Evolutionary conservation across 2,888 invertebrate genomes (phyloP), one percentile per base, ranked within the genome.

Genomic region (Drosophila affinis): DNA sequence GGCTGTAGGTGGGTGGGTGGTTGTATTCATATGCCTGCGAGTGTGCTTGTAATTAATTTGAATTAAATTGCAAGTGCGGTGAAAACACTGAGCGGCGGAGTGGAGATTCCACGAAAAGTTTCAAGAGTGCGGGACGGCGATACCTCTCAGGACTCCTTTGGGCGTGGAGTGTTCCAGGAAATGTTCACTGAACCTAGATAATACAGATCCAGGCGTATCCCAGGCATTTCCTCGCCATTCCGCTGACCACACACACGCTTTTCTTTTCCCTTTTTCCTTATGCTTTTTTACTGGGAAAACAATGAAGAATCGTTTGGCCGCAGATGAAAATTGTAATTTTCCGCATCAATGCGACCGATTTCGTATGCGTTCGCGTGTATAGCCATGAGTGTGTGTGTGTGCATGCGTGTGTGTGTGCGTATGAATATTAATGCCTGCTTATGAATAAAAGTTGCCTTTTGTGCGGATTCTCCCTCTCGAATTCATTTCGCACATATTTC

Each of bases 251-350:
- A 24, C 24, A 29, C 32, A 21, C 21, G 2, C 21, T 14, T 14
- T 9, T 44, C 49, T 10, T 44, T n/a, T 21, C 1, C 21, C 7
- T 44, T 44, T 24, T 9, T 32, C 32, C 24, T 45, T 44, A 45
- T 29, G 10, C 21, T 47, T 18, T 57, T 68, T n/a, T 10, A 48
- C 34, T 45, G 52, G 53, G 29, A 44, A 58, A 72, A 54, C 57
- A 58, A 57, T 61, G 52, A 52, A 46, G 24, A 12, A 63, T 53
- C 53, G 53, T 57, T 53, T 45, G 34, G 12, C 47, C 21, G 56
- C 71, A 82, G 72, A 84, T 87, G 69, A 74, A 79, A 81, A 75
- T 87, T 88, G 81, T 81, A 87, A 87, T 81, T 85, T 85, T 87
- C 79, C 75, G 67, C 72, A 46, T 59, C 64, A 69, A 68, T 70